A percentile compares a stretch with the other conserved stretches of the same genome.
phyloP scores from a whole-genome alignment of 2,797 vertebrate species.

The Podarcis lilfordi region DNA sequence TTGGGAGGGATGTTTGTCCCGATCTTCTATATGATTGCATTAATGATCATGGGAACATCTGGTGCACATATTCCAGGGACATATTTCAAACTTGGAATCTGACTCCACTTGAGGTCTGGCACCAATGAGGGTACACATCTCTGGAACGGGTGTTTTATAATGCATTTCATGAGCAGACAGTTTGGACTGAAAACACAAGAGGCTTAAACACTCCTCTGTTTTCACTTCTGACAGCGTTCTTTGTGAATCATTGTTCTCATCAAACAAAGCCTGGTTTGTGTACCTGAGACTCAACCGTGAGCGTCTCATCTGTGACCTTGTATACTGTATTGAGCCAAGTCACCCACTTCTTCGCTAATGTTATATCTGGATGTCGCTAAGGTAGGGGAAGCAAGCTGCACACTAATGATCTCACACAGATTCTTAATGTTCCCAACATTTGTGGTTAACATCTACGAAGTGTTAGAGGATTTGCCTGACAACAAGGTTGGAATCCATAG shows the following conservation, averaged over 20 bases:
- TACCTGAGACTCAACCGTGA: slow-evolving; percentile 26
- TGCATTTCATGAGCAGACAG: neutral
- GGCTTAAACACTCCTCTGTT: slow-evolving; percentile 46
- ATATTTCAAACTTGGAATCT: slow-evolving; percentile 14
- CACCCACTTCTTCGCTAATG: neutral
- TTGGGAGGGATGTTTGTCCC: neutral
- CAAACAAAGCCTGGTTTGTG: slow-evolving; percentile 1
- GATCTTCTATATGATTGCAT: slow-evolving; percentile 31
- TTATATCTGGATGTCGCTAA: neutral
- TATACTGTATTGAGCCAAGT: neutral
- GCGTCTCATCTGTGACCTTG: neutral
- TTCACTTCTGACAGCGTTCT: slow-evolving; percentile 35
- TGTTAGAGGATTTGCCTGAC: slow-evolving; percentile 16
- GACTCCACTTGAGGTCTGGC: neutral
- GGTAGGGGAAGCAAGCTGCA: neutral
- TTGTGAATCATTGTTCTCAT: slow-evolving; percentile 30
- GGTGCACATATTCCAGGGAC: neutral
- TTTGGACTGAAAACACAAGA: slow-evolving; percentile 30
- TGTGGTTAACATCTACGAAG: slow-evolving; percentile 48
- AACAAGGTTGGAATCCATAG: neutral
- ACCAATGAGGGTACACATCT: slow-evolving; percentile 5
- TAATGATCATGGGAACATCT: slow-evolving; percentile 35
- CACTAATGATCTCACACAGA: neutral
- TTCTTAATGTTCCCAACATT: slow-evolving; percentile 32
- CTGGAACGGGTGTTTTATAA: slow-evolving; percentile 37